Evolutionary conservation across 2,113 vertebrate species (phyloP).

Genomic region (Takifugu bimaculatus): DNA sequence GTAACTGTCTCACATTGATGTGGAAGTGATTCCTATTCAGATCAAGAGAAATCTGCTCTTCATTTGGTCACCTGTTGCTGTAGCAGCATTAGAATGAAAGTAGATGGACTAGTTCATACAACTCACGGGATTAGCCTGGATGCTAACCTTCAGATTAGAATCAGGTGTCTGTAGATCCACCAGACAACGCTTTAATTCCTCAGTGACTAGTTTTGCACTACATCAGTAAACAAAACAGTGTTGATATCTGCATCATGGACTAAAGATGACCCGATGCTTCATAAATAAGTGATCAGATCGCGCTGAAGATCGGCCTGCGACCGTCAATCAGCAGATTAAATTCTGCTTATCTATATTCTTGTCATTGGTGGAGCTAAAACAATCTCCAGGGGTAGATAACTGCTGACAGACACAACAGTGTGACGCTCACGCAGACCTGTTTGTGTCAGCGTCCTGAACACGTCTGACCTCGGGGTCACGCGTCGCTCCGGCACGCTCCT

Average conservation of each 20-base stretch:
- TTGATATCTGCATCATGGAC: neutral
- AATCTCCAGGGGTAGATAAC: constrained; percentile 18
- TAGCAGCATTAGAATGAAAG: neutral
- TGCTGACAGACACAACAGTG: constrained; percentile 5
- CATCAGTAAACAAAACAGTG: neutral
- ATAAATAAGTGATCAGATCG: neutral
- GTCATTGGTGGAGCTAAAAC: constrained; percentile 3
- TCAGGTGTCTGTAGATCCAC: no score
- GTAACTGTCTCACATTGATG: neutral
- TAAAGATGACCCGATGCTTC: neutral
- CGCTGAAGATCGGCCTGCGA: neutral
- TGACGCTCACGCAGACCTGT: constrained; percentile 39
- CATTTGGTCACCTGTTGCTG: neutral
- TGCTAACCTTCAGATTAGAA: no score
- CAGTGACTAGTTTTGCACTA: neutral
- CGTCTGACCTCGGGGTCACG: constrained; percentile 34
- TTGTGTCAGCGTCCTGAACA: constrained; percentile 52
- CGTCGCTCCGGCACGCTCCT: constrained; percentile 23
- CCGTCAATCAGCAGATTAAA: neutral
- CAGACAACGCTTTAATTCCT: no score
- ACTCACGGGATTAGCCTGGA: no score
- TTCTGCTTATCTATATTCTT: constrained; percentile 8
- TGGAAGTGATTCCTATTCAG: neutral
- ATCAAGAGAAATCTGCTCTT: neutral
- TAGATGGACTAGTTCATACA: no score